Conservation (phyloP, 2,797 vertebrate species). For the Sebastes ruberrimus region DNA sequence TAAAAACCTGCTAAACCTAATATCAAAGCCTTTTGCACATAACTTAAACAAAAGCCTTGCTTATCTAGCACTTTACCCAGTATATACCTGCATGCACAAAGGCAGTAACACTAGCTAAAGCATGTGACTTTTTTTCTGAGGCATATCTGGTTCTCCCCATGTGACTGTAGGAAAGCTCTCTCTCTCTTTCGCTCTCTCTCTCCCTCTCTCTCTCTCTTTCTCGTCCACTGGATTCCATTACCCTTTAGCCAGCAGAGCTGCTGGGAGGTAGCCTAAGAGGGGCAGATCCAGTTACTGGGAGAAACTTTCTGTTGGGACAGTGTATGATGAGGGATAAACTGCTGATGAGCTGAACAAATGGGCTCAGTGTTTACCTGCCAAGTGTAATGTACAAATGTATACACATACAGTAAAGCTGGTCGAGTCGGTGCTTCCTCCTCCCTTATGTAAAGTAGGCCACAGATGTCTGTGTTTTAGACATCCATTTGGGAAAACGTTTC, state of each 20-base stretch:
- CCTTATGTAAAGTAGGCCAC: background rate
- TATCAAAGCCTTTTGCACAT: background rate
- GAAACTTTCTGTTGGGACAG: constrained; percentile 45
- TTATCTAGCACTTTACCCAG: background rate
- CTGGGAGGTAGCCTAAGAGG: constrained; percentile 18
- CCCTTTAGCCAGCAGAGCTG: constrained; percentile 58
- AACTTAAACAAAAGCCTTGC: background rate
- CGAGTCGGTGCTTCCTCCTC: background rate
- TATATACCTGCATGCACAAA: constrained; percentile 22
- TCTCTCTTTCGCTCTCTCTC: background rate
- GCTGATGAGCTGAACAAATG: constrained; percentile 54
- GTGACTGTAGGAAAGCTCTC: constrained; percentile 52
- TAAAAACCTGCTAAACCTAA: background rate
- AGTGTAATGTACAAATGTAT: constrained; percentile 24
- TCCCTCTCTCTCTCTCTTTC: background rate
- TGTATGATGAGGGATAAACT: constrained; percentile 47
- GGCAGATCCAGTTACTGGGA: constrained; percentile 63
- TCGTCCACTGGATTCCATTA: constrained; percentile 56
- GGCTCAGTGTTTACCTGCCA: constrained; percentile 33
- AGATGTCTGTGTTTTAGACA: background rate
- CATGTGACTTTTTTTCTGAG: constrained; percentile 56
- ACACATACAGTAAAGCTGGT: background rate
- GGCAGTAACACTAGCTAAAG: constrained; percentile 27
- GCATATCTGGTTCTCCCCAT: constrained; percentile 61
- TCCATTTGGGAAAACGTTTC: background rate